Base-by-base conservation (phyloP, 1,140 invertebrate genomes). In the Geopemphigus sp. region DNA sequence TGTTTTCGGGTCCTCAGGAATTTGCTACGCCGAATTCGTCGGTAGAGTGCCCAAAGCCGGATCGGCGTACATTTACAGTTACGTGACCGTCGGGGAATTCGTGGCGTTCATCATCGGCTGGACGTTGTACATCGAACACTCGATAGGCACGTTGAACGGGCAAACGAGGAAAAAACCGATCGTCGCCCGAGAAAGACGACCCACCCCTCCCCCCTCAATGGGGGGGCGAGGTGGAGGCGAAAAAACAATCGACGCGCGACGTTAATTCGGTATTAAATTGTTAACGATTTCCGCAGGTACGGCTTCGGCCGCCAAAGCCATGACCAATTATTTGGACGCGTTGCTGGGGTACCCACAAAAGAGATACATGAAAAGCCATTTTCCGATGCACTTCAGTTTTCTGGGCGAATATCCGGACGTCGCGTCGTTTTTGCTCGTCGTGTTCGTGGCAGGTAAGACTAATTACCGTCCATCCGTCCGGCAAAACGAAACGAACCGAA, bases 81-180 rank as follows among this genome's bases (percentile, higher is more conserved):
- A 96, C 85, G 93, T 95, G 1, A 93, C 91, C 45, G 90, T 95
- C 47, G 94, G 94, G 11, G 94, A 96, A 86, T 90, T 90, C 85
- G 90, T 88, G 61, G 94, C 89, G 82, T 96, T 88, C 86, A 89
- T 89, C 81, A 93, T 90, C 84, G 94, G 95, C 32, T 96, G 95
- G 95, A 96, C 95, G 88, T 87, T 96, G 14, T 92, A 96, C 81
- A 85, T 96, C 82, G 95, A 96, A 87, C 96, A 96, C 86, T 90
- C 94, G 4, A 95, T 97, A 82, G 94, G 93, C 94, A 85, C 86
- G n/a, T 39, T 6, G 0, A 8, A 39, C 32, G 32, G 8, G 3
- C 8, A 3, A 4, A 39, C 2, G 3, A 68, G 45, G 22, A 45
- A 39, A 66, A 45, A 45, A 29, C n/a, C n/a, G n/a, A n/a, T n/a